Percentiles rank a stretch among this genome's conserved stretches.
phyloP scores from a whole-genome alignment of 1,140 invertebrate species.

The Temnothorax longispinosus region DNA sequence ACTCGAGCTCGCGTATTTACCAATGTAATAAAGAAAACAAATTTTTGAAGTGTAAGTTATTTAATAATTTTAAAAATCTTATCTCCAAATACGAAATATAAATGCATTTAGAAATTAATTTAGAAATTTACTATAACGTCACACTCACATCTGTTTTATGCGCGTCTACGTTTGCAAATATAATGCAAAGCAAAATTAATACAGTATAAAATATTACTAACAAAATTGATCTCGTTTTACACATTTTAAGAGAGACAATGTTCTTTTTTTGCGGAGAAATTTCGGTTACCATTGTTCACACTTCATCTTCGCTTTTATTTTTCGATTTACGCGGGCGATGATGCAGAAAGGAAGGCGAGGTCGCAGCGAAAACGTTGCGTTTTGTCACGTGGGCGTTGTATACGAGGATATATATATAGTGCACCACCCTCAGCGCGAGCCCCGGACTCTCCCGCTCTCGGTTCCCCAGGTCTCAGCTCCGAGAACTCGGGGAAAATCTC shows the following conservation, averaged over 20 bases:
- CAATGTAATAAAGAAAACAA: not conserved
- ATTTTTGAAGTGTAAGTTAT: not conserved
- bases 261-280: not conserved
- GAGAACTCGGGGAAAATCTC: slow-evolving; percentile 71
- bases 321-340: not conserved
- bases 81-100: not conserved
- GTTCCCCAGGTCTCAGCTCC: slow-evolving; percentile 46
- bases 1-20: not conserved
- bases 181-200: not conserved
- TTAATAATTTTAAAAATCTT: not conserved
- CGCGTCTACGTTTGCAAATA: not conserved
- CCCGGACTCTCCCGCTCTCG: slow-evolving; percentile 13
- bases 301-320: not conserved
- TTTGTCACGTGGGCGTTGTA: not conserved
- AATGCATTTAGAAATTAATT: not conserved
- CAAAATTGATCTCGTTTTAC: not conserved
- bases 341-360: not conserved
- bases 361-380: not conserved
- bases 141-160: not conserved
- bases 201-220: not conserved
- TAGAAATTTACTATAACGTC: not conserved
- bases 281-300: not conserved
- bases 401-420: not conserved
- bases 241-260: not conserved
- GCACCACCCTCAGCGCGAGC: not conserved